Conservation (phyloP, 2,888 invertebrate species). For the Parapristionchus giblindavisi region DNA sequence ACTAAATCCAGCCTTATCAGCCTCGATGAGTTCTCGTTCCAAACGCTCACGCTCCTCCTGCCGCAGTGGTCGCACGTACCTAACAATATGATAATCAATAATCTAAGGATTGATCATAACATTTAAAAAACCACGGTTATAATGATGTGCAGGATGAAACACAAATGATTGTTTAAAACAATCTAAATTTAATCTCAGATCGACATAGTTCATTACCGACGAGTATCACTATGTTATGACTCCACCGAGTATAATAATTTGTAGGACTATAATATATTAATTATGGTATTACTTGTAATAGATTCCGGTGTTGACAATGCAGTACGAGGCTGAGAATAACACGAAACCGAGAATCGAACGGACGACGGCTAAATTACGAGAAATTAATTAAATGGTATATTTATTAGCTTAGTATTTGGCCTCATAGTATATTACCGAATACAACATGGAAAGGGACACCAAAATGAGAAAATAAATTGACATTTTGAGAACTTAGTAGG, state of each 20-base stretch:
- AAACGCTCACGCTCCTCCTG: constrained; percentile 62
- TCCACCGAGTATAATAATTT: no score
- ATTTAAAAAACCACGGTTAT: no score
- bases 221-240: no score
- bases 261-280: no score
- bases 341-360: constrained; percentile 62
- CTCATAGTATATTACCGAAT: background rate
- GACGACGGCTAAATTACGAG: constrained; percentile 53
- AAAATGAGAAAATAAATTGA: background rate
- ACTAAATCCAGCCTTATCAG: constrained; percentile 65
- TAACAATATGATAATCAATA: no score
- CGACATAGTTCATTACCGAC: no score
- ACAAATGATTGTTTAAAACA: no score
- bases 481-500: no score
- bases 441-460: background rate
- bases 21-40: constrained; percentile 66
- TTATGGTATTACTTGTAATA: constrained; percentile 54
- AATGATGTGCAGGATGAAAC: no score
- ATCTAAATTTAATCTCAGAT: no score
- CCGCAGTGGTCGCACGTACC: constrained; percentile 60
- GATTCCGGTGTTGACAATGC: constrained; percentile 60
- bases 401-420: background rate
- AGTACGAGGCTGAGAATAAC: constrained; percentile 62
- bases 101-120: no score
- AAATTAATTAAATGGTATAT: background rate